Percentiles rank a stretch among this genome's conserved stretches.
These are phyloP conservation scores for Hypolimnas misippus DNA, from an alignment of 2,888 invertebrate species.

Conservation along the genomic window DNA sequence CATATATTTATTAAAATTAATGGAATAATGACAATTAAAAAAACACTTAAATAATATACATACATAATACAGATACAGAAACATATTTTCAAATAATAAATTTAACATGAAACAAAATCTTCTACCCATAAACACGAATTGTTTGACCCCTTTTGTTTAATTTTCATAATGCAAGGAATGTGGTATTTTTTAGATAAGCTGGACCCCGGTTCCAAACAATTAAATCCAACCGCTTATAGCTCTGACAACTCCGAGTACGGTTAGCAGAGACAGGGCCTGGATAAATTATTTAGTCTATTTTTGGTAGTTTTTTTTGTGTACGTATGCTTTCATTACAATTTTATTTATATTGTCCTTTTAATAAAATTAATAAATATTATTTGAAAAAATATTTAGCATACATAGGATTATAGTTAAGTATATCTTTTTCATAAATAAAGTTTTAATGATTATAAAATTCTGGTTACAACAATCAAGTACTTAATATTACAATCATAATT, in stretches of 20 bases:
- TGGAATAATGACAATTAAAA: not conserved
- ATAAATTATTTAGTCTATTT: not conserved
- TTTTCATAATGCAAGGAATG: constrained; percentile 36
- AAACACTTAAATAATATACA: not conserved
- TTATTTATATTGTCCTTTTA: too few relatives aligned
- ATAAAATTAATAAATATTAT: too few relatives aligned
- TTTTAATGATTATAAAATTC: too few relatives aligned
- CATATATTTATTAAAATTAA: too few relatives aligned
- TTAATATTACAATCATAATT: too few relatives aligned
- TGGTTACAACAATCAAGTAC: too few relatives aligned
- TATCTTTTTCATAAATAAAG: too few relatives aligned
- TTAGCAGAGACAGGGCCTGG: constrained; percentile 48
- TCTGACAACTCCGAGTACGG: constrained; percentile 59
- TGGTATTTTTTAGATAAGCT: constrained; percentile 58
- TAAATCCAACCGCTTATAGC: constrained; percentile 71
- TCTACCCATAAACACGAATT: constrained; percentile 16
- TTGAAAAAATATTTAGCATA: too few relatives aligned
- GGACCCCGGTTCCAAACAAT: constrained; percentile 70
- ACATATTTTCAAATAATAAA: not conserved
- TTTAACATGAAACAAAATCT: not conserved
- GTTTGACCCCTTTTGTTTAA: constrained; percentile 22
- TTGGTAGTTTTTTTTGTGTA: not conserved
- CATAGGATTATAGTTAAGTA: too few relatives aligned
- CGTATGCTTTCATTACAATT: too few relatives aligned
- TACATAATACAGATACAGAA: not conserved